Base-by-base conservation (phyloP, 2,888 invertebrate genomes). In the Spilarctia lutea region DNA sequence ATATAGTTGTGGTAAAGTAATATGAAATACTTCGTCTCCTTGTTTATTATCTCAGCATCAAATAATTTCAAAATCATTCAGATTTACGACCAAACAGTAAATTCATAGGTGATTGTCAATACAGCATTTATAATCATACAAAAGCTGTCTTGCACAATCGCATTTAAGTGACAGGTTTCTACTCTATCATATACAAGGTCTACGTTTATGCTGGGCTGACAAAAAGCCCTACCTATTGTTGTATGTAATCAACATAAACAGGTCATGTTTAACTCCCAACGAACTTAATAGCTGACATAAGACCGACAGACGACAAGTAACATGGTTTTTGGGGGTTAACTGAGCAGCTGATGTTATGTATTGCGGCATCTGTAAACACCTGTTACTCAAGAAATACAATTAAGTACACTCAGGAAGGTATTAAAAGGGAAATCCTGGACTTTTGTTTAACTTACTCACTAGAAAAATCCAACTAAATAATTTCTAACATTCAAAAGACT, bases 121-220 rank as follows among this genome's bases (percentile, higher is more conserved):
- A 68, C 35, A 39, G 20, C 42, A 70, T 67, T 72, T 66, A 66
- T 20, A 68, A 33, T 56, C 20, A 20, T 27, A 69, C 65, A 72
- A 69, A 72, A 69, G 65, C 60, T 67, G 68, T 72, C 52, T 76
- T 73, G 76, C 76, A 63, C 72, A 75, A 73, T 71, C 71, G 68
- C 71, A 65, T 76, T 73, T 73, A 65, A 73, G 76, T 76, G 73
- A 76, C 73, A 68, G 76, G 73, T 63, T 76, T 63, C 30, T 68
- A 65, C 66, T 72, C 72, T 65, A 71, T 35, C 52, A 39, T 42
- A 27, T 16, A 71, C 76, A 76, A 76, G 73, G 76, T 73, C 75
- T 72, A n/a, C 30, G 69, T 24, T 70, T 60, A 63, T 30, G 52
- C 65, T 48, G 18, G 48, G 45, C 65, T 75, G 73, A 75, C 70